Conservation (phyloP, 2,888 invertebrate species). For the Rhimphoctona megacephalus region DNA sequence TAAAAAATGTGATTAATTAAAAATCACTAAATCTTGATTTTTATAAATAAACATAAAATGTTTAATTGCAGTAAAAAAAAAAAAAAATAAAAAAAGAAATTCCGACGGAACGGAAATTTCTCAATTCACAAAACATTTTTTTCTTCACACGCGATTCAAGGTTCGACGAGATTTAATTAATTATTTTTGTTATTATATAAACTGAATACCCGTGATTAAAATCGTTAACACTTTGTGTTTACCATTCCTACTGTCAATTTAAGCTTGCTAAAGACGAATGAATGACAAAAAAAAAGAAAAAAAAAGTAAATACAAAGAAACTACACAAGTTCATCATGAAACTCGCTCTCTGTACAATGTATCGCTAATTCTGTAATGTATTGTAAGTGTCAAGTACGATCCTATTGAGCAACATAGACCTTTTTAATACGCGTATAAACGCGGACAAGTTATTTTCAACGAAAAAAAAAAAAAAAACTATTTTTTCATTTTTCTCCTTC, state of each 20-base stretch:
- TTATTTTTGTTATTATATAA: neutral
- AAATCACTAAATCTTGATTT: neutral
- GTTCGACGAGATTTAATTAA: neutral
- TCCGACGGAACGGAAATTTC: neutral
- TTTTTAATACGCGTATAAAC: too few relatives aligned
- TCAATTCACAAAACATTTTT: too few relatives aligned
- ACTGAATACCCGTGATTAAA: neutral
- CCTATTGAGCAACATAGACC: neutral
- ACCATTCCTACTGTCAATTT: slow-evolving; percentile 72
- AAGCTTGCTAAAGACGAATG: slow-evolving; percentile 69
- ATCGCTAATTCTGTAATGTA: slow-evolving; percentile 18
- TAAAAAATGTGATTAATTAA: neutral
- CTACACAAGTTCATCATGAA: neutral
- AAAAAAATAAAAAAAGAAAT: too few relatives aligned
- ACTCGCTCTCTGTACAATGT: neutral
- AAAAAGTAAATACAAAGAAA: neutral
- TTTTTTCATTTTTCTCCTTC: neutral
- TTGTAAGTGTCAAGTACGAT: slow-evolving; percentile 16
- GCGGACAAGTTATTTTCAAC: too few relatives aligned
- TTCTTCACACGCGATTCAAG: too few relatives aligned
- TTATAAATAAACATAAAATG: too few relatives aligned
- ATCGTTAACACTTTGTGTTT: slow-evolving; percentile 43
- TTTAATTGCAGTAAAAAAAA: too few relatives aligned
- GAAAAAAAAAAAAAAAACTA: too few relatives aligned
- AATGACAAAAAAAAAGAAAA: slow-evolving; percentile 22